Evolutionary conservation across 2,888 invertebrate species (phyloP).

Genomic region (Athalia cordata): DNA sequence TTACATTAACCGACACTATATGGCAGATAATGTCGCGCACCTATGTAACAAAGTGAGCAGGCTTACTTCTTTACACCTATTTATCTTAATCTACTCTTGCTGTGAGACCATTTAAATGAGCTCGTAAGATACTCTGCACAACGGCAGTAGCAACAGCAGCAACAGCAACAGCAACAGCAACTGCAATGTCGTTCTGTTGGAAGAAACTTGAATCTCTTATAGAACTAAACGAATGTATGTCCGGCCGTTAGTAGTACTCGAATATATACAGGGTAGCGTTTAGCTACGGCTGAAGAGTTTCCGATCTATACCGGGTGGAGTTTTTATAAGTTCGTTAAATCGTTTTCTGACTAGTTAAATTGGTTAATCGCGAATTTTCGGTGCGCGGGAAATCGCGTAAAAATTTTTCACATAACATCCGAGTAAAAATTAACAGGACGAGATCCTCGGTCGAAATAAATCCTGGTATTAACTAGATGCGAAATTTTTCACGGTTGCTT

Average conservation of each 20-base stretch:
- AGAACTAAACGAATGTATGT: background rate
- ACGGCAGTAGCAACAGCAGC: constrained; percentile 25
- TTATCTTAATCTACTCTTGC: constrained; percentile 57
- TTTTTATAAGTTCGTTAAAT: background rate
- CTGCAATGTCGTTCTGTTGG: constrained; percentile 14
- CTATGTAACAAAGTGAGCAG: constrained; percentile 31
- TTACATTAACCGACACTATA: too few species aligned
- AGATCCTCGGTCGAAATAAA: background rate
- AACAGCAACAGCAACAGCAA: constrained; percentile 12
- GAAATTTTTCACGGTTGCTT: background rate
- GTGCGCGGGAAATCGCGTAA: background rate
- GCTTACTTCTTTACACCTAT: constrained; percentile 57
- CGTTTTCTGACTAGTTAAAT: background rate
- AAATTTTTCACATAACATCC: background rate
- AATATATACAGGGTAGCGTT: background rate
- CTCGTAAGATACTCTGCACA: constrained; percentile 27
- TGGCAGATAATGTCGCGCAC: constrained; percentile 22
- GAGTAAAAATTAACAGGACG: background rate
- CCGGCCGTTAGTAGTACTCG: background rate
- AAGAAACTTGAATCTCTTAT: too few species aligned
- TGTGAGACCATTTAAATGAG: constrained; percentile 40
- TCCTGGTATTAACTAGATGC: too few species aligned
- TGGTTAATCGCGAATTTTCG: background rate
- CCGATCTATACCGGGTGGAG: constrained; percentile 12
- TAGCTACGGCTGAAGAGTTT: too few species aligned